Percentiles rank a stretch among this genome's conserved stretches.
phyloP scores from a whole-genome alignment of 2,113 vertebrate genomes.

The Nerophis lumbriciformis region DNA sequence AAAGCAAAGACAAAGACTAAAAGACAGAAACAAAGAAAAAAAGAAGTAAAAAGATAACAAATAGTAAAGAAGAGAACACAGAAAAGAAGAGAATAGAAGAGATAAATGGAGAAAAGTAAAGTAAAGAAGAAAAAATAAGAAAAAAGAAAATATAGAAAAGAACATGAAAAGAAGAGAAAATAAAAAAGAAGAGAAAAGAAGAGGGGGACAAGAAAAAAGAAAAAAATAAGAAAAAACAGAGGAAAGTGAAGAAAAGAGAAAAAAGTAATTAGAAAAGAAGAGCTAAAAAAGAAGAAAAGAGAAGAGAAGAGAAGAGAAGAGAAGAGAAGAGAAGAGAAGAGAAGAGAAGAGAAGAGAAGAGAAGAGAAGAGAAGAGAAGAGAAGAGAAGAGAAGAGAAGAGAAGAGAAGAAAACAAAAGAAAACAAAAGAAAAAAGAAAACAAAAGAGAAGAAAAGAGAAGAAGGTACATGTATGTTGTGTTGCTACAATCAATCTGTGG shows the following conservation, averaged over 20 bases:
- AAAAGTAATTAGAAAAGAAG: not conserved
- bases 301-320: conserved; percentile 96
- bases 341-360: conserved; percentile 60
- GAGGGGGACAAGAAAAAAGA: too few relatives aligned
- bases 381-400: conserved; percentile 43
- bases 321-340: conserved; percentile 95
- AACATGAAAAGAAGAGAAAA: conserved; percentile 87
- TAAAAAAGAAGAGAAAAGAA: conserved; percentile 30
- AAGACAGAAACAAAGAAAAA: too few relatives aligned
- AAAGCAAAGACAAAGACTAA: too few relatives aligned
- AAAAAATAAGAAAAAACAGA: too few relatives aligned
- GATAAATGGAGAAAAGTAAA: too few relatives aligned
- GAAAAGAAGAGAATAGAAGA: conserved; percentile 43
- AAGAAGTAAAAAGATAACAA: too few relatives aligned
- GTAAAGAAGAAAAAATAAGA: too few relatives aligned
- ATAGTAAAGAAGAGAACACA: too few relatives aligned
- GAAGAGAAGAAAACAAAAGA: too few relatives aligned
- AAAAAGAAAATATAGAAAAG: conserved; percentile 27
- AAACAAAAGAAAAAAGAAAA: conserved; percentile 30
- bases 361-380: too few relatives aligned
- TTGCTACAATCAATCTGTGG: conserved; percentile 99
- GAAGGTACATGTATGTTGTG: conserved; percentile 96
- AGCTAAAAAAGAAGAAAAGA: conserved; percentile 46
- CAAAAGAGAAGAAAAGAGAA: conserved; percentile 74
- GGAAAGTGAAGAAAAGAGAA: not conserved